Evolutionary conservation across 1,140 invertebrate genomes (phyloP), one percentile per base, ranked within the genome.

Genomic region (Ceratoteleas bidentatus): DNA sequence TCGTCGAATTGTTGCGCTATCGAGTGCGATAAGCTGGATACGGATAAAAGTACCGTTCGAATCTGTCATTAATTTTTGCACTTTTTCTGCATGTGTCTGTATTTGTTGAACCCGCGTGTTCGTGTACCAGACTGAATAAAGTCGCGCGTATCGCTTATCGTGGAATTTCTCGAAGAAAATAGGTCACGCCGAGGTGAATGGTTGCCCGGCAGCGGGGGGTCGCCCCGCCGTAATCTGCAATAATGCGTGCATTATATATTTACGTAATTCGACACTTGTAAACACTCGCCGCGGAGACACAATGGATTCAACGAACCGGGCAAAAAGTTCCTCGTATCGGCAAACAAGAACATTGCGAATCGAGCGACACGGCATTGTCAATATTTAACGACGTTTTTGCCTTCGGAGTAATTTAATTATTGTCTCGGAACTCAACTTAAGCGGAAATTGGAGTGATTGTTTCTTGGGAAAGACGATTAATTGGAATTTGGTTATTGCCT

Each of bases 141-240:
- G n/a, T 47, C 54, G 52, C n/a, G 53, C 57, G 70, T 74, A 65
- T 74, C 54, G 47, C 58, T 75, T 68, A 68, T 68, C 57, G 64
- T 56, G 15, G 56, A 68, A 76, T 68, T 76, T 75, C 57, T 77
- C 40, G 40, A 40, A 45, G 65, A 60, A 77, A 69, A 77, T 77
- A 33, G 74, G 74, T 77, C 74, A 69, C 16, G 40, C 38, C 49
- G 64, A 68, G 57, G 64, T 57, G 65, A 77, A 77, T 76, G 73
- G 64, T 68, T 68, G 57, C 64, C 24, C 33, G 65, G 24, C 57
- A 64, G 65, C 52, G 62, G 74, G 74, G 74, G 65, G 50, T 69
- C 58, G 52, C 50, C 53, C 56, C 58, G 43, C 62, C 40, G 69
- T 66, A 77, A 68, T 77, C 50, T 62, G 58, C 56, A 62, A 58